These are phyloP conservation scores for Lypha dubia DNA, from an alignment of 2,888 invertebrate genomes.

Conservation along the genomic window DNA sequence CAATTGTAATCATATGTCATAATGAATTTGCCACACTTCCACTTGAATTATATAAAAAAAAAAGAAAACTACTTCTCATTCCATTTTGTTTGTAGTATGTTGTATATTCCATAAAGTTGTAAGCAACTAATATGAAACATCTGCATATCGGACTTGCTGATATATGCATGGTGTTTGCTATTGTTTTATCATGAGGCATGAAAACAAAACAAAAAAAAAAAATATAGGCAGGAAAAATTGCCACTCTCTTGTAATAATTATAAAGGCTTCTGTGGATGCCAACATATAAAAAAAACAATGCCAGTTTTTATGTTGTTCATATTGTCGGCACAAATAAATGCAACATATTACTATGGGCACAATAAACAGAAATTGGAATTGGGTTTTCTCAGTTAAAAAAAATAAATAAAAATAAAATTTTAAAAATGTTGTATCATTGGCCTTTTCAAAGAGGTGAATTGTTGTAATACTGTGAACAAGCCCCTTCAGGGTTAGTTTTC, in stretches of 20 bases:
- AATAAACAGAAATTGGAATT: constrained; percentile 35
- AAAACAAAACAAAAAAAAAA: constrained; percentile 29
- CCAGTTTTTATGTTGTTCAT: constrained; percentile 32
- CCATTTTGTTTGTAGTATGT: not conserved
- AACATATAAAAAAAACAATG: no score
- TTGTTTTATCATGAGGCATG: constrained; percentile 31
- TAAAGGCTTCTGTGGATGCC: constrained; percentile 68
- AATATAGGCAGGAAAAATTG: constrained; percentile 50
- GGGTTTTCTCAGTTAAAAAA: constrained; percentile 4
- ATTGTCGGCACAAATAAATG: not conserved
- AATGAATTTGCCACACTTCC: constrained; percentile 72
- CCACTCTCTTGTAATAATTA: constrained; percentile 67
- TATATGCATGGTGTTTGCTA: constrained; percentile 4
- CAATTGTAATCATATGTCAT: constrained; percentile 72
- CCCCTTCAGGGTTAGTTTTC: constrained; percentile 56
- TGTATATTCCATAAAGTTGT: constrained; percentile 31
- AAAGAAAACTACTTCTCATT: constrained; percentile 17
- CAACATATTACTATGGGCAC: not conserved
- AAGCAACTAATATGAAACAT: constrained; percentile 52
- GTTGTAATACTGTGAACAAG: constrained; percentile 48
- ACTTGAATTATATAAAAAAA: constrained; percentile 67
- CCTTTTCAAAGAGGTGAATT: constrained; percentile 58
- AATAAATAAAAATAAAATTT: constrained; percentile 11
- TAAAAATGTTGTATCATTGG: constrained; percentile 56
- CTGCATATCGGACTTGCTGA: constrained; percentile 56